Evolutionary conservation across 2,888 invertebrate species (phyloP).

Genomic region (Lasioglossum vierecki): DNA sequence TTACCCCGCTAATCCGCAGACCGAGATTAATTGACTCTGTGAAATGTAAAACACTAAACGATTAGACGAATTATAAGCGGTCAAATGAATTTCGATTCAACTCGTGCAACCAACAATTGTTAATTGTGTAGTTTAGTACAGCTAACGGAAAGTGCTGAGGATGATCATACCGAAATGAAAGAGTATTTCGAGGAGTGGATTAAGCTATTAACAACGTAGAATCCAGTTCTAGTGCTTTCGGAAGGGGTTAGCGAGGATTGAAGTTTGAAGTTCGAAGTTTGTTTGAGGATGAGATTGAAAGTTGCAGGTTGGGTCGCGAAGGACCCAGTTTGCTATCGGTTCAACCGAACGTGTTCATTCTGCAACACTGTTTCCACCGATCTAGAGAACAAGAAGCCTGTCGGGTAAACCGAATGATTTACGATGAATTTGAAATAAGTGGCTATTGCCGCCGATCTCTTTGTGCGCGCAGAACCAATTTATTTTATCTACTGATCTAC

Average conservation of each 20-base stretch:
- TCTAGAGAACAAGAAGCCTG: background rate
- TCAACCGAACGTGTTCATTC: background rate
- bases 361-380: background rate
- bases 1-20: background rate
- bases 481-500: conserved; percentile 55
- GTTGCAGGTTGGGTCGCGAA: background rate
- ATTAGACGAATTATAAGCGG: too few relatives aligned
- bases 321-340: background rate
- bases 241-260: background rate
- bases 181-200: background rate
- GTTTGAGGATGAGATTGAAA: background rate
- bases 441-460: conserved; percentile 30
- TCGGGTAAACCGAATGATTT: conserved; percentile 33
- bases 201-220: background rate
- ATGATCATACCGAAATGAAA: background rate
- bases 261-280: background rate
- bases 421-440: conserved; percentile 50
- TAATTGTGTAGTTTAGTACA: background rate
- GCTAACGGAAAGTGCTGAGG: background rate
- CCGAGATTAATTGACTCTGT: too few relatives aligned
- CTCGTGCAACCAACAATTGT: too few relatives aligned
- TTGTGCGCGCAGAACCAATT: conserved; percentile 42
- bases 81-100: too few relatives aligned
- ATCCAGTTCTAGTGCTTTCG: background rate
- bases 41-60: too few relatives aligned